Percentiles rank a stretch among this genome's conserved stretches.
Evolutionary conservation across 2,113 vertebrate genomes (phyloP).

Genomic region (Oncorhynchus tshawytscha): DNA sequence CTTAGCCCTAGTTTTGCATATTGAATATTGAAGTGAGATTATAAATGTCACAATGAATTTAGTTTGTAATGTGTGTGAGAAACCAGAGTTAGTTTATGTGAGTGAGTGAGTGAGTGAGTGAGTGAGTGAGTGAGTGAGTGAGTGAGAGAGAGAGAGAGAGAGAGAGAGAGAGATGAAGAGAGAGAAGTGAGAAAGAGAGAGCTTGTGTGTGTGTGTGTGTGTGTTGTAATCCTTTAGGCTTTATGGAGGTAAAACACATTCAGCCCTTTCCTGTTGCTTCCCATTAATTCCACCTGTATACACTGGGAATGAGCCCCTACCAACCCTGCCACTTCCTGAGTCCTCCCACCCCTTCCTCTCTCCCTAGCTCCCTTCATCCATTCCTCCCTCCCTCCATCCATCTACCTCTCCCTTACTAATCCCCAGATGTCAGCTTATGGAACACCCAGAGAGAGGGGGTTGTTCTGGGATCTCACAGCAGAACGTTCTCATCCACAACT

Average conservation of each 20-base stretch:
- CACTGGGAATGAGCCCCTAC: slow-evolving; percentile 63
- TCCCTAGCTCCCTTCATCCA: not conserved
- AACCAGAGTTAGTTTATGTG: not conserved
- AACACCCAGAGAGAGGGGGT: slow-evolving; percentile 50
- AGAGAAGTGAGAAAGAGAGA: no score
- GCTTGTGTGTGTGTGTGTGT: no score
- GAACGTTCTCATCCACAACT: slow-evolving; percentile 18
- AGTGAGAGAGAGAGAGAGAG: not conserved
- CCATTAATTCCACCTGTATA: slow-evolving; percentile 73
- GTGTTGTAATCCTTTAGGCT: slow-evolving; percentile 42
- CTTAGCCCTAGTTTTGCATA: no score
- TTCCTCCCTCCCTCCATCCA: not conserved
- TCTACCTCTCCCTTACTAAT: no score
- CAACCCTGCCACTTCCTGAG: slow-evolving; percentile 57
- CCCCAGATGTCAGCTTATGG: slow-evolving; percentile 10
- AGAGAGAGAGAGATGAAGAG: not conserved
- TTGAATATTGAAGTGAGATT: no score
- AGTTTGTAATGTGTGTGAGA: not conserved
- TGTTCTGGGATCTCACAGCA: slow-evolving; percentile 8
- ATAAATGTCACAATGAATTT: no score
- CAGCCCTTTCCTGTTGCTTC: slow-evolving; percentile 65
- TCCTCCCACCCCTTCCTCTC: slow-evolving; percentile 28
- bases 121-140: not conserved
- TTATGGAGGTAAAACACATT: slow-evolving; percentile 54
- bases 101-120: no score